Base-by-base conservation (phyloP, 1,140 invertebrate genomes). In the Drosophila kanapiae region DNA sequence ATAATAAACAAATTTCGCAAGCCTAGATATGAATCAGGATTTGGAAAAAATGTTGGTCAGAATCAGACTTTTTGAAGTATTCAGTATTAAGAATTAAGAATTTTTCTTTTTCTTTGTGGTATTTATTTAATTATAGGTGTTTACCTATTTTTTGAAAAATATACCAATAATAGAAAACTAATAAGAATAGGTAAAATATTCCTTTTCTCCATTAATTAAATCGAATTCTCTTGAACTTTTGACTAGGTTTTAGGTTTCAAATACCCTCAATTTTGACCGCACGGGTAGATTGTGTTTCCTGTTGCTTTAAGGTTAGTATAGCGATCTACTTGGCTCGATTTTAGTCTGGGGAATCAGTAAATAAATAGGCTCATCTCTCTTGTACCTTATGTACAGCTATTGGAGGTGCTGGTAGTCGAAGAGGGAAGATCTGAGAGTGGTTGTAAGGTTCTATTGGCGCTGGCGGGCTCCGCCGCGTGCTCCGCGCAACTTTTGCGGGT, bases 401-500 rank as follows among this genome's bases (percentile, higher is more conserved):
- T 78, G 57, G 67, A 77, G 67, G 72, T 82, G 67, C 57, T 72
- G 67, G 62, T 61, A 80, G 80, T 80, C 74, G 84, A 77, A 79
- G 70, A 77, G 67, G 47, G 48, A 67, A 67, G 57, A 57, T 42
- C 75, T 76, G 42, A 78, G 56, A 78, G 63, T 69, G 57, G 77
- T 78, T 67, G 54, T 33, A 60, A 43, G 33, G 75, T 70, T 87
- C 76, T 92, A 92, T 78, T 92, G 86, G 70, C 78, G 91, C 75
- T 91, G 90, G 64, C 83, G 90, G 56, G 74, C 49, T 76, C 86
- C 85, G 79, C 70, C 63, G 64, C 85, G 85, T 79, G 90, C 69
- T 91, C 90, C 91, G 68, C 91, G 91, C 84, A 92, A 91, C 71
- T 92, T 92, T 92, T 92, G 86, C 67, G 91, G 91, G 80, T 91